Conservation (phyloP, 2,113 vertebrate species). For the Microtus oregoni region DNA sequence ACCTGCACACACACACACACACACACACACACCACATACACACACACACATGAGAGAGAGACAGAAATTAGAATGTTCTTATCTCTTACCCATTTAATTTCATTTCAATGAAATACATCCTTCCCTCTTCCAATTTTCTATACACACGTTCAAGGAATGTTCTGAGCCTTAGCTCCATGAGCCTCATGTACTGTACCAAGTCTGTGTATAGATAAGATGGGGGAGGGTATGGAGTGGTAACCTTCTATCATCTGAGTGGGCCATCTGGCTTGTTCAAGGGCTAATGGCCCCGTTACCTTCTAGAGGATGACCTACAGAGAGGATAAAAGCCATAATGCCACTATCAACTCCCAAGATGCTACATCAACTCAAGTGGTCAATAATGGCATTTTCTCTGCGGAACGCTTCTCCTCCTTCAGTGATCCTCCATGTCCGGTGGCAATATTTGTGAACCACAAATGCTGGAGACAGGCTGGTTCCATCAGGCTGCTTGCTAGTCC, state of each 20-base stretch:
- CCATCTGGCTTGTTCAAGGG: constrained; percentile 71
- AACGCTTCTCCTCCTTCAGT: background rate
- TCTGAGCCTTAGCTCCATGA: background rate
- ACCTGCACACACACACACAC: background rate
- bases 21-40: background rate
- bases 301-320: constrained; percentile 45
- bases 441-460: constrained; percentile 2
- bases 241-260: background rate
- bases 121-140: background rate
- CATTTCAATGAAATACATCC: background rate
- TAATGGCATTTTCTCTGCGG: constrained; percentile 43
- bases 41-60: background rate
- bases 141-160: background rate
- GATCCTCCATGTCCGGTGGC: background rate
- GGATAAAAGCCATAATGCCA: constrained; percentile 47
- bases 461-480: background rate
- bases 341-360: constrained; percentile 49
- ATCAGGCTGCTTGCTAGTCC: background rate
- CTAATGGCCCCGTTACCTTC: constrained; percentile 50
- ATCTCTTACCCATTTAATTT: background rate
- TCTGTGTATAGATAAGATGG: background rate
- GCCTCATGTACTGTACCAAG: background rate
- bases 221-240: background rate
- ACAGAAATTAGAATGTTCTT: background rate
- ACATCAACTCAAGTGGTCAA: constrained; percentile 62